Evolutionary conservation across 2,113 vertebrate species (phyloP).

Genomic region (Melospiza georgiana): DNA sequence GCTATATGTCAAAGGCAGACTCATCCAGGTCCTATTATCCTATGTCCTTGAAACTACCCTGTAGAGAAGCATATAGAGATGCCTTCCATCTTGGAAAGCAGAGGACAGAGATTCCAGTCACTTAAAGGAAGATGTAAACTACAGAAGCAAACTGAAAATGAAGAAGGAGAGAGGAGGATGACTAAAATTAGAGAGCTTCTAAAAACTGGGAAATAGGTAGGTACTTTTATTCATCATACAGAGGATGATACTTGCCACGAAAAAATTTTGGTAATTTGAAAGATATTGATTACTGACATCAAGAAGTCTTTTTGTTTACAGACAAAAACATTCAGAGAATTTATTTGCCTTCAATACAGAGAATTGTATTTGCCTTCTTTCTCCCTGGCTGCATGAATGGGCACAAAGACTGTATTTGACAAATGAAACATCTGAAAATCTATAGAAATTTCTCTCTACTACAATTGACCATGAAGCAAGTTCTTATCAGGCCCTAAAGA

Average conservation of each 20-base stretch:
- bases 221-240: not conserved
- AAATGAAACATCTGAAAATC: not conserved
- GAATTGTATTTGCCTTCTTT: not conserved
- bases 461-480: not conserved
- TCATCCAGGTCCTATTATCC: not conserved
- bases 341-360: not conserved
- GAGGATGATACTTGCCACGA: not conserved
- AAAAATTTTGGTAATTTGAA: not conserved
- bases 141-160: not conserved
- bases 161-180: not conserved
- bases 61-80: not conserved
- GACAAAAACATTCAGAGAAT: not conserved
- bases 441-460: not conserved
- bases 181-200: not conserved
- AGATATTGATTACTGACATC: not conserved
- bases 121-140: not conserved
- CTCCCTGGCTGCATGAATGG: not conserved
- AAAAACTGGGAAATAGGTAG: not conserved
- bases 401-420: not conserved
- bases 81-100: not conserved
- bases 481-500: not conserved
- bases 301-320: not conserved
- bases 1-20: not conserved
- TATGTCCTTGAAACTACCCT: not conserved
- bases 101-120: not conserved